A percentile compares a stretch with the other conserved stretches of the same genome.
Conservation (phyloP, 2,888 invertebrate genomes). For the Thecocarcelia acutangulata region DNA sequence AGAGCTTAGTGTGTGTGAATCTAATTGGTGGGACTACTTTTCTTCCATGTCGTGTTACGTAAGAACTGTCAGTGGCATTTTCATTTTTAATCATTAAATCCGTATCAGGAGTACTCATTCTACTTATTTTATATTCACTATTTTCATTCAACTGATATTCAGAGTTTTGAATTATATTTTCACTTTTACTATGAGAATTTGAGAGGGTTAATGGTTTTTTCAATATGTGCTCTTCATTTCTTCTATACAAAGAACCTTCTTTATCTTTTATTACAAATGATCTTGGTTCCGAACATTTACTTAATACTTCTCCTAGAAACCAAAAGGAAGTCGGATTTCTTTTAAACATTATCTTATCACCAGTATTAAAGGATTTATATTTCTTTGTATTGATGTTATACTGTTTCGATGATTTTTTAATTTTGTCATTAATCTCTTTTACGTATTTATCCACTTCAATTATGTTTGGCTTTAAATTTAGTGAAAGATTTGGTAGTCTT, state of each 20-base stretch:
- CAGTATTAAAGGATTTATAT: constrained; percentile 4
- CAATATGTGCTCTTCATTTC: constrained; percentile 32
- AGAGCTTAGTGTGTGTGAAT: background rate
- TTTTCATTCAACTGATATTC: too few species aligned
- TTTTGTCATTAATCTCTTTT: constrained; percentile 24
- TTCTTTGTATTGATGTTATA: constrained; percentile 8
- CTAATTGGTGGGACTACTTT: constrained; percentile 26
- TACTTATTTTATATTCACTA: too few species aligned
- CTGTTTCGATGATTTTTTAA: constrained; percentile 35
- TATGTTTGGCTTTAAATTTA: too few species aligned
- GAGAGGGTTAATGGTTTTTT: constrained; percentile 1
- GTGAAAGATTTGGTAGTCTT: too few species aligned
- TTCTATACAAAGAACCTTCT: constrained; percentile 28
- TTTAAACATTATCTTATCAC: constrained; percentile 43
- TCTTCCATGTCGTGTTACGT: constrained; percentile 15
- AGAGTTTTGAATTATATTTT: too few species aligned
- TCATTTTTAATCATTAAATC: constrained; percentile 1
- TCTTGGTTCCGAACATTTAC: constrained; percentile 24
- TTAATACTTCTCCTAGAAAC: constrained; percentile 42
- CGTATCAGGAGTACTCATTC: background rate
- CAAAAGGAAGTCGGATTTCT: constrained; percentile 36
- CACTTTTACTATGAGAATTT: background rate
- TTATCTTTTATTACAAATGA: constrained; percentile 37
- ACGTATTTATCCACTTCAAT: constrained; percentile 9
- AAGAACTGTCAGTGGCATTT: constrained; percentile 4